Evolutionary conservation across 2,888 invertebrate species (phyloP).

Genomic region (Molorchus minor): DNA sequence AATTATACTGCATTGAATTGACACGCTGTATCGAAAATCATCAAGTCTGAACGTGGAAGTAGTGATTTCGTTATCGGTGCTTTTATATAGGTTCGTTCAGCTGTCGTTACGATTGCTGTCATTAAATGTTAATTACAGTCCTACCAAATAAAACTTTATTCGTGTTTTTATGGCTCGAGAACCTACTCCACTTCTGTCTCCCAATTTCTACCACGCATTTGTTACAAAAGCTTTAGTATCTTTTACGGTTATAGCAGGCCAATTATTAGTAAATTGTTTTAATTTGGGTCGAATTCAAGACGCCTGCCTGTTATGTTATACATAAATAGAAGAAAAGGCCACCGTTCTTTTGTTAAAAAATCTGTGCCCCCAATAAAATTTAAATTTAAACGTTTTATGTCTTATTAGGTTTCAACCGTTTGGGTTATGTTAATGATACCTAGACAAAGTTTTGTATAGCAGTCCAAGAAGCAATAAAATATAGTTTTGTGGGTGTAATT

Average conservation of each 20-base stretch:
- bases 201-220: background rate
- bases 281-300: constrained; percentile 18
- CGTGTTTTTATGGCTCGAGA: background rate
- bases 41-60: too few relatives aligned
- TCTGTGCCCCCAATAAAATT: constrained; percentile 18
- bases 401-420: constrained; percentile 22
- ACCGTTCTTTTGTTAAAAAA: constrained; percentile 17
- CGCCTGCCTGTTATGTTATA: constrained; percentile 18
- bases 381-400: constrained; percentile 24
- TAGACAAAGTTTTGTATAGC: constrained; percentile 12
- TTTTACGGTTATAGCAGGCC: constrained; percentile 23
- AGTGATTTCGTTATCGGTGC: too few relatives aligned
- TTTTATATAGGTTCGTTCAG: too few relatives aligned
- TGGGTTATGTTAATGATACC: constrained; percentile 19
- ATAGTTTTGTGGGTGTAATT: constrained; percentile 7
- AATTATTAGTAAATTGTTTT: constrained; percentile 27
- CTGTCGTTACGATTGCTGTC: too few relatives aligned
- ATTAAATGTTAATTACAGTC: background rate
- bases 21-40: too few relatives aligned
- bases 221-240: constrained; percentile 15
- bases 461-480: constrained; percentile 11
- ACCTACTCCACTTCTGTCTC: constrained; percentile 1
- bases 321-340: constrained; percentile 12
- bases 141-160: background rate
- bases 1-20: too few relatives aligned